Evolutionary conservation across 2,888 invertebrate species (phyloP), one percentile per base, ranked within the genome.

Genomic region (Resseliella maxima): DNA sequence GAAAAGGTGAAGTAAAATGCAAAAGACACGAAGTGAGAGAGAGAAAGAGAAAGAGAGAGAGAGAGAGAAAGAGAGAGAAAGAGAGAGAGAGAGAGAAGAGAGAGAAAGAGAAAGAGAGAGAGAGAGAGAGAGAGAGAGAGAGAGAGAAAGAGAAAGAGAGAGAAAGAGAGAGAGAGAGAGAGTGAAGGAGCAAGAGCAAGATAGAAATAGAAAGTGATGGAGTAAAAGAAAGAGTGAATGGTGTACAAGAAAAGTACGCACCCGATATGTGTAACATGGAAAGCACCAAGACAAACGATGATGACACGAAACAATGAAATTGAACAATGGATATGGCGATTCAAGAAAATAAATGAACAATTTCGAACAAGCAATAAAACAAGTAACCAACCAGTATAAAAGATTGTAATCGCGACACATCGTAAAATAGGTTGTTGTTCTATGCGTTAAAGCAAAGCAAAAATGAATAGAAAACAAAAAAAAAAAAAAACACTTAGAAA

Each of bases 351-450:
- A 72, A 72, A 72, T 72, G 72, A 72, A 72, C 72, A 72, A 72
- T 72, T 72, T 72, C 72, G 72, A 72, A 72, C 72, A 72, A 72
- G 72, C 72, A 72, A 72, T 72, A 72, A 72, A 72, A 72, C 72
- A 72, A 72, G 72, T 35, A 72, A 31, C 10, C 72, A 72, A 31
- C 31, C 15, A 15, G 31, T 18, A 72, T 35, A 72, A 72, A 35
- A 72, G 72, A 72, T 72, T 72, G 72, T 72, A 72, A 72, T 72
- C 72, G 72, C 31, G 72, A 72, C 72, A 72, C 72, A 72, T 72
- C 72, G 72, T 72, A 72, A 72, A 72, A 72, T 72, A 12, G 59
- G 59, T 50, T 72, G 72, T 72, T 72, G 15, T 31, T 72, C 24
- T 8, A 41, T 18, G 24, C 59, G 5, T 35, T 24, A 24, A n/a